Evolutionary conservation across 1,140 invertebrate genomes (phyloP), one percentile per base, ranked within the genome.

Genomic region (Phymastichus coffea): DNA sequence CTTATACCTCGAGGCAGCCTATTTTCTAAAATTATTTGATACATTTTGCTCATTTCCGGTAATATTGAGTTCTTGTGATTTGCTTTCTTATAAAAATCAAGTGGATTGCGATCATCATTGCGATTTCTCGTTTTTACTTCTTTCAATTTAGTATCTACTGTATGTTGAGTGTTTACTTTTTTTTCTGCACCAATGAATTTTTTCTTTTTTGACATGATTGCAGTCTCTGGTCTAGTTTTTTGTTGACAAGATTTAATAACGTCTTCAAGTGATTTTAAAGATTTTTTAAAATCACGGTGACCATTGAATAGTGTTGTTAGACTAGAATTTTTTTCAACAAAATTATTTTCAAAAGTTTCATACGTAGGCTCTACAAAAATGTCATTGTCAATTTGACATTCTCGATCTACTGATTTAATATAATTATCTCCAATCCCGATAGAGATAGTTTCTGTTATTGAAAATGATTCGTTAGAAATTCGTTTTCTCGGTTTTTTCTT

Each of bases 11-110:
- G 9, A 7, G 26, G 2, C 7, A 3, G n/a, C 12, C 37, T 26
- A 15, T 49, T 49, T 43, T 56, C 14, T 20, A 51, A 37, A 14
- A 56, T n/a, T 43, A 62, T 56, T 37, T 51, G 46, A 33, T 62
- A 46, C 6, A 26, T 28, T 44, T 56, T 38, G 10, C 15, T 23
- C 52, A 56, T 61, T 22, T 61, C 44, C n/a, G 54, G 53, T n/a
- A 63, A 19, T 44, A 12, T 12, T 20, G 23, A 20, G 10, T 33
- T 6, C n/a, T n/a, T 15, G 25, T 20, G 25, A 43, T 22, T 54
- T 19, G 23, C 43, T 25, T 44, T 55, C 1, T 33, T 55, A n/a
- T 26, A 37, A 12, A 6, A 2, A 30, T 41, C 4, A 26, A 37
- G 26, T 26, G 14, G 6, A 47, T 43, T 52, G 43, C 15, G 28